Evolutionary conservation across 2,888 invertebrate species (phyloP).

Genomic region (Bimastos eiseni): DNA sequence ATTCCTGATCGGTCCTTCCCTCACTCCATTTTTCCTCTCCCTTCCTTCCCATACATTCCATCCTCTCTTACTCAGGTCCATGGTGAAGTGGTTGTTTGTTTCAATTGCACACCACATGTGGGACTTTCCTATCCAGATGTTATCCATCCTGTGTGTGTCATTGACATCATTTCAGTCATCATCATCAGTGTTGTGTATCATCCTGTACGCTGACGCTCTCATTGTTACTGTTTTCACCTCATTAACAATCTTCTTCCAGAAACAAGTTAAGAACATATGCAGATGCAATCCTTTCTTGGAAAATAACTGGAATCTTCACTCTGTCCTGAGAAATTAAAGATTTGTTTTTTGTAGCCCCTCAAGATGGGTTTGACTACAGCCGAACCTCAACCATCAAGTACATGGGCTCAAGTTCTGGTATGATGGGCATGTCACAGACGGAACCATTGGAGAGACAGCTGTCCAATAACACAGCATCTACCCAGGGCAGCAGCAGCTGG

Average conservation of each 20-base stretch:
- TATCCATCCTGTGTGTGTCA: background rate
- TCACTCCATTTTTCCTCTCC: background rate
- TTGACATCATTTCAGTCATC: no score
- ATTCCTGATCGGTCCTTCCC: background rate
- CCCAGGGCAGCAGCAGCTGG: conserved; percentile 17
- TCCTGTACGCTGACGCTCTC: background rate
- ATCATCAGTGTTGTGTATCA: no score
- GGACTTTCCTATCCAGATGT: background rate
- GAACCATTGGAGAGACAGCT: conserved; percentile 61
- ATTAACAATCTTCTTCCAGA: background rate
- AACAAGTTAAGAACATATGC: background rate
- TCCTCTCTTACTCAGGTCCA: background rate
- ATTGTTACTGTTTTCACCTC: no score
- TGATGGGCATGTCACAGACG: conserved; percentile 28
- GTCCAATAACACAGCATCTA: conserved; percentile 17
- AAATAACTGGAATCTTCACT: background rate
- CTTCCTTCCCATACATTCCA: background rate
- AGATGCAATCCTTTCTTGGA: background rate
- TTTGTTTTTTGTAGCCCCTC: conserved; percentile 7
- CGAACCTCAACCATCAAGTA: conserved; percentile 37
- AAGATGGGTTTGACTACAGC: conserved; percentile 24
- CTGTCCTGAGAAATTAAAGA: background rate
- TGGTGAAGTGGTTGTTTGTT: background rate
- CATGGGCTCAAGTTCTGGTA: conserved; percentile 24
- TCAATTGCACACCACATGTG: background rate